Evolutionary conservation across 2,888 invertebrate genomes (phyloP), one percentile per base, ranked within the genome.

Genomic region (Odontocolon sp.): DNA sequence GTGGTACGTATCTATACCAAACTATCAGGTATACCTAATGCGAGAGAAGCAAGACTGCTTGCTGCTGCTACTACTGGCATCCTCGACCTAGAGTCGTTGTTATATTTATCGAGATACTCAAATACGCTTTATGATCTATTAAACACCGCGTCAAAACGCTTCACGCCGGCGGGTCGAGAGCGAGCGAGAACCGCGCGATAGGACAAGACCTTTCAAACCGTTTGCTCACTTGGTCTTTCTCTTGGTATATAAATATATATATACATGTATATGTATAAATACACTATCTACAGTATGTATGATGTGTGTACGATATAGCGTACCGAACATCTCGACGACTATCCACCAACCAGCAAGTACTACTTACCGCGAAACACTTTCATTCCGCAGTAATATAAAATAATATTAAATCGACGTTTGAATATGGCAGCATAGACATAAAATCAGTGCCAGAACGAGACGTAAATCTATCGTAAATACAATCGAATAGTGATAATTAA

Each of bases 71-170:
- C 63, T 42, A 50, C 57, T 33, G 57, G 42, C 33, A 83, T 82
- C 80, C 76, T 66, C 81, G 70, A 76, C 83, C 84, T 83, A 86
- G 86, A 88, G 87, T 80, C 80, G 83, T 89, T 87, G 88, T 89
- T 89, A 89, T 89, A 89, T 90, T 89, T 89, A 89, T 89, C 88
- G 88, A 83, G 88, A 88, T 84, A 89, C 88, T 90, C 85, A 88
- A 90, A 86, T 85, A 82, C 81, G 79, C 82, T 89, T 89, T 89
- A 90, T 84, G 89, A 87, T 88, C 89, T 90, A 89, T 89, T 89
- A 89, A 90, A 85, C 84, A 87, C 87, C 85, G 77, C 87, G 87
- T 86, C 87, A 87, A 88, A 81, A 87, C 81, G 83, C 84, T 85
- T 85, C 83, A 82, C 79, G 81, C 79, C 80, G 79, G 66, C 67